Conservation (phyloP, 2,797 vertebrate genomes). For the Eulemur albifrons region DNA sequence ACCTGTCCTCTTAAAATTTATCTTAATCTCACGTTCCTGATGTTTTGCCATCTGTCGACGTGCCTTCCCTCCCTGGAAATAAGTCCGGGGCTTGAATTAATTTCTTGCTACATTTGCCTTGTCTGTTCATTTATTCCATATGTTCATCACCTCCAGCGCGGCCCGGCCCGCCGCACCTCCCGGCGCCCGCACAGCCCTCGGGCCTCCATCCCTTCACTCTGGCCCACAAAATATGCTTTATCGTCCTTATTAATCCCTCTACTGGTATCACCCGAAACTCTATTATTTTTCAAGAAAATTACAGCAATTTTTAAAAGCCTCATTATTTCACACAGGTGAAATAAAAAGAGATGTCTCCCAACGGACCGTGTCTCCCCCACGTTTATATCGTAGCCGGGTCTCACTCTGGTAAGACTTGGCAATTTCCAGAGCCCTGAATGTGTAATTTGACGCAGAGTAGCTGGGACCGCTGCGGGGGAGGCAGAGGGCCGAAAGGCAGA, state of each 20-base stretch:
- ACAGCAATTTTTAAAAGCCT: neutral
- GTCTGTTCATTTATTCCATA: slow-evolving; percentile 1
- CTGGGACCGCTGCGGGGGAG: neutral
- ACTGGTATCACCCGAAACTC: neutral
- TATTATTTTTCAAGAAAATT: slow-evolving; percentile 45
- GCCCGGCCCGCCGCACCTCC: neutral
- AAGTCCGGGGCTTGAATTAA: slow-evolving; percentile 53
- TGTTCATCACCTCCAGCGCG: neutral
- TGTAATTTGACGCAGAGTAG: neutral
- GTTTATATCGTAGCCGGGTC: neutral
- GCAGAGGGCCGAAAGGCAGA: neutral
- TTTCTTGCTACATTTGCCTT: slow-evolving; percentile 42
- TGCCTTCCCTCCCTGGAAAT: slow-evolving; percentile 2
- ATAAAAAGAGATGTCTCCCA: neutral
- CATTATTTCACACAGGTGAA: neutral
- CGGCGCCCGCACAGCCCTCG: rapidly evolving
- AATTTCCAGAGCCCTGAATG: neutral
- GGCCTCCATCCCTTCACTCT: neutral
- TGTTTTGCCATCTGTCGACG: slow-evolving; percentile 45
- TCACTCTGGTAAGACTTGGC: neutral
- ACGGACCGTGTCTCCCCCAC: neutral
- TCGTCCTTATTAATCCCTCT: slow-evolving; percentile 43
- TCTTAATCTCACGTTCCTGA: slow-evolving; percentile 44
- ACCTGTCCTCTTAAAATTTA: slow-evolving; percentile 18
- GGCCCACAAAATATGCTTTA: slow-evolving; percentile 43